Base-by-base conservation (phyloP, 2,797 vertebrate species). In the Sebastes minor region DNA sequence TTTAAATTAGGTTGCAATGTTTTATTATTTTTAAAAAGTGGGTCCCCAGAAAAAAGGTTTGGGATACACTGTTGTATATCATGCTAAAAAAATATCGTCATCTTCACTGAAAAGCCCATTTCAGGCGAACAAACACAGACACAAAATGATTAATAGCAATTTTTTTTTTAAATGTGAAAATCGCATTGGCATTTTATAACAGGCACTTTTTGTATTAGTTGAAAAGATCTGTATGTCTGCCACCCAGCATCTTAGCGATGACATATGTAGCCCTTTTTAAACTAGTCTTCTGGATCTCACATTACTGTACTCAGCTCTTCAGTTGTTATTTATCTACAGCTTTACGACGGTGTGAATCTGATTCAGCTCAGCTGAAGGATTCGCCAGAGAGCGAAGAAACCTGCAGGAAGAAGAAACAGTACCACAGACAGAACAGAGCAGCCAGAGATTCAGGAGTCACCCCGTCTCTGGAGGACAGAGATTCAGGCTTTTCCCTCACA, bases 391-490 rank as follows among this genome's bases (percentile, higher is more conserved):
- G 74, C 49, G 74, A 75, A 12, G 79, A 86, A 63, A 84, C 18
- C 35, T 55, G 33, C 32, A 78, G 59, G 20, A 90, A 74, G 73
- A 92, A 73, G 46, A 89, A 81, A 46, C 74, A 32, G 49, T 72
- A 75, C 67, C 90, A 74, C 53, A 85, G 76, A 87, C 91, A 83
- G 90, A 91, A 86, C 42, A 85, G 74, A 77, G 86, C 38, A 2
- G 67, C 86, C 76, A 88, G 85, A 87, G 90, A 95, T 89, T 92
- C 95, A 73, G 92, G 92, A 76, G 89, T 92, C 22, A 82, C 86
- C 22, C 89, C 93, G 86, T 93, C 90, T 13, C 65, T 93, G 74
- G 93, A 94, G 68, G 94, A 94, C 32, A 87, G 86, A 84, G 92
- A 94, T 27, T 87, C 88, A 78, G 90, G 92, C 75, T 82, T 90